Conservation (phyloP, 2,113 vertebrate species). For the Ammodytes dubius region DNA sequence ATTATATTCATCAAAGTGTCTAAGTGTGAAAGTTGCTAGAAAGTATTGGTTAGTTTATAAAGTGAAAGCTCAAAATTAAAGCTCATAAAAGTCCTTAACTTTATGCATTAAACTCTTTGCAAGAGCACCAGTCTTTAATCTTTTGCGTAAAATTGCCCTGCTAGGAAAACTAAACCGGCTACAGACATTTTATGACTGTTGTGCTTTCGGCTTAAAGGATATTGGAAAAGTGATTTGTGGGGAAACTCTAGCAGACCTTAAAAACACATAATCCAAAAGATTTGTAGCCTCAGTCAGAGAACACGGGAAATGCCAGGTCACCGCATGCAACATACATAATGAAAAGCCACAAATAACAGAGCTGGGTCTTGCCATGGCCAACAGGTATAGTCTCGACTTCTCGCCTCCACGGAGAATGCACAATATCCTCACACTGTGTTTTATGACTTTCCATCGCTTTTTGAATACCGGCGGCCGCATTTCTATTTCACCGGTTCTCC, state of each 20-base stretch:
- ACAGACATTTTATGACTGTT: conserved; percentile 73
- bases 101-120: conserved; percentile 61
- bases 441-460: conserved; percentile 42
- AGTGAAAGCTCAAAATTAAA: conserved; percentile 57
- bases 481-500: conserved; percentile 22
- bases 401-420: background rate
- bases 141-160: conserved; percentile 63
- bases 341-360: conserved; percentile 47
- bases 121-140: conserved; percentile 66
- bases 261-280: conserved; percentile 69
- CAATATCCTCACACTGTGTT: conserved; percentile 43
- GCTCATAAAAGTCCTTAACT: conserved; percentile 69
- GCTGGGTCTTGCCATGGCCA: background rate
- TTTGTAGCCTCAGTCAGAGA: conserved; percentile 42
- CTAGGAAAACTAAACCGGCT: conserved; percentile 69
- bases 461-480: conserved; percentile 38
- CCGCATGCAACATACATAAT: conserved; percentile 31
- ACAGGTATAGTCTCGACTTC: conserved; percentile 21
- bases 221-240: conserved; percentile 76
- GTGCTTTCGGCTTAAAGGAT: conserved; percentile 68
- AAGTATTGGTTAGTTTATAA: conserved; percentile 33
- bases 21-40: conserved; percentile 35
- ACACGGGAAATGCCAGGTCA: conserved; percentile 34
- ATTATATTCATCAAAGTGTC: conserved; percentile 16
- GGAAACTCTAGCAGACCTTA: conserved; percentile 55